Base-by-base conservation (phyloP, 2,113 vertebrate genomes). In the Pelecanus crispus region DNA sequence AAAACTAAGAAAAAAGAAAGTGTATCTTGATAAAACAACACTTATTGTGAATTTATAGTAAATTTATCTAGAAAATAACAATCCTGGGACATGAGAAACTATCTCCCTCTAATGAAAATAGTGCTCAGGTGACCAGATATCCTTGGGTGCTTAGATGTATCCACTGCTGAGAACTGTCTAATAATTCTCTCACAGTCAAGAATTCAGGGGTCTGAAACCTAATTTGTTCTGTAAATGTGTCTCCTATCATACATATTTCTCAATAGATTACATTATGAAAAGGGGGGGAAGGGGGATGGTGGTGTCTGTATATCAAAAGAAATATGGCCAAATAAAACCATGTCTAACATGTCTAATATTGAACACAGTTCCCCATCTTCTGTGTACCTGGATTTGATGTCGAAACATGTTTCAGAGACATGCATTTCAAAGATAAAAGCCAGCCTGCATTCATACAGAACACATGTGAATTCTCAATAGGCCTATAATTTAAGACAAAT, bases 281-380 rank as follows among this genome's bases (percentile, higher is more conserved):
- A 38, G 7, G 2, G 28, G 8, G 1, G 12, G 24, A n/a, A 17
- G 2, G 14, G 6, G 3, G 2, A 1, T 22, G 18, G 3, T 8
- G 2, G 8, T 47, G 25, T 2, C 5, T 78, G 13, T 49, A 81
- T 70, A 86, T 61, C 63, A 78, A 52, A 75, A 84, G 7, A 58
- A 68, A 70, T 62, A 9, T 70, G 38, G 12, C 11, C 21, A 70
- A 22, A 89, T 66, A 73, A 73, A 56, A n/a, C 5, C 29, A 18
- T 42, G 11, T 19, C 58, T 83, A 24, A 8, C 9, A 47, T 22
- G 13, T 32, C 10, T 72, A 56, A 9, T 5, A 34, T 0, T 77
- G 36, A 71, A 50, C 25, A 67, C 3, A 40, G 11, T 52, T 78
- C 7, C 36, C 13, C 8, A 7, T 47, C 14, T 55, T 68, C 53